These are phyloP conservation scores for Hypothenemus hampei DNA, from an alignment of 1,140 invertebrate genomes.

Conservation along the genomic window DNA sequence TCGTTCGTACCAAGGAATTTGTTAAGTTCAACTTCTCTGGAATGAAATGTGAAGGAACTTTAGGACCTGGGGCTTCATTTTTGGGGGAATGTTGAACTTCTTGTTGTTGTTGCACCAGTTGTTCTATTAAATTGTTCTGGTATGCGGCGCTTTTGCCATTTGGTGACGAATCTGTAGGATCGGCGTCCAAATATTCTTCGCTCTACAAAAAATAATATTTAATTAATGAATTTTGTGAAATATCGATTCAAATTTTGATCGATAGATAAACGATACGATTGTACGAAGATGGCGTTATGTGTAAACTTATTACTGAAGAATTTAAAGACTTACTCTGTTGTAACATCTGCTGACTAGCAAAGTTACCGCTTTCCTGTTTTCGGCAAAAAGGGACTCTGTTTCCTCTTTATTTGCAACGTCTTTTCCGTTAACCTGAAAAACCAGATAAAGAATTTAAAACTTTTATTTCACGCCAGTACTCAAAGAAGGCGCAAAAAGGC, in stretches of 20 bases:
- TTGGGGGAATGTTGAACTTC: slow-evolving; percentile 35
- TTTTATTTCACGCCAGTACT: neutral
- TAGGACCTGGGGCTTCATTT: slow-evolving; percentile 32
- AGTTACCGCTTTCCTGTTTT: slow-evolving; percentile 52
- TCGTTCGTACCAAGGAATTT: slow-evolving; percentile 39
- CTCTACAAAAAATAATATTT: slow-evolving; percentile 32
- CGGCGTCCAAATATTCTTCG: slow-evolving; percentile 37
- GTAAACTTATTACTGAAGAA: too few relatives aligned
- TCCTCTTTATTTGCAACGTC: slow-evolving; percentile 55
- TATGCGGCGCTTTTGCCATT: slow-evolving; percentile 45
- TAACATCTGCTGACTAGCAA: slow-evolving; percentile 55
- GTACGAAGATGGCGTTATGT: too few relatives aligned
- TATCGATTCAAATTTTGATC: too few relatives aligned
- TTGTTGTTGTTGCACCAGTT: slow-evolving; percentile 49
- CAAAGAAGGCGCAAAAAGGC: neutral
- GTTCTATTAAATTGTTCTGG: slow-evolving; percentile 53
- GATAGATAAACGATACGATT: too few relatives aligned
- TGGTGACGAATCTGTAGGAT: slow-evolving; percentile 34
- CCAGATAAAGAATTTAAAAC: neutral
- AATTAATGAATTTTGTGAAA: too few relatives aligned
- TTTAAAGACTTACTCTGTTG: slow-evolving; percentile 47
- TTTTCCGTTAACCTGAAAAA: slow-evolving; percentile 50
- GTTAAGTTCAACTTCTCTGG: slow-evolving; percentile 40
- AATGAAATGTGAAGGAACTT: slow-evolving; percentile 37
- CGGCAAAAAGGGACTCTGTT: slow-evolving; percentile 52